These are phyloP conservation scores for Cordilura impudica DNA, from an alignment of 2,888 invertebrate genomes.

Conservation along the genomic window DNA sequence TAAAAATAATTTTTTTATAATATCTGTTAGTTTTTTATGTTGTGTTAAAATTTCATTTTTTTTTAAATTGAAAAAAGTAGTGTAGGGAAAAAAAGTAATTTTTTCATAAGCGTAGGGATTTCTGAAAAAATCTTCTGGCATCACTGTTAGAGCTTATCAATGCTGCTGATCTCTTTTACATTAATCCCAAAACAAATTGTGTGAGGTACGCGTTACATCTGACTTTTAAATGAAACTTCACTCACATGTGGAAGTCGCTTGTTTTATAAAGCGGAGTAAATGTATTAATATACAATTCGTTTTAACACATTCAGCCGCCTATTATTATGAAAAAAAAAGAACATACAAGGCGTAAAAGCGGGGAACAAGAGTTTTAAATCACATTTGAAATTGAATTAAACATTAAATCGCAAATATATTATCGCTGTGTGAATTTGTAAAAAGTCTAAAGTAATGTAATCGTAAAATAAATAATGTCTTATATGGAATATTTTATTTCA, in stretches of 20 bases:
- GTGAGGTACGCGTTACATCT: neutral
- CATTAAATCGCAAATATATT: slow-evolving; percentile 52
- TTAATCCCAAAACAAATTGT: slow-evolving; percentile 25
- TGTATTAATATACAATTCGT: slow-evolving; percentile 8
- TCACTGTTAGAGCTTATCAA: neutral
- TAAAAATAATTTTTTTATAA: neutral
- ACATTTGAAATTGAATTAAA: slow-evolving; percentile 56
- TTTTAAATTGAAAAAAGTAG: too few species aligned
- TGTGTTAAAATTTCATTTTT: neutral
- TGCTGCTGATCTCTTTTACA: neutral
- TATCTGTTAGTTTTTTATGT: neutral
- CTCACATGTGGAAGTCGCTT: slow-evolving; percentile 9
- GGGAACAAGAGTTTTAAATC: slow-evolving; percentile 46
- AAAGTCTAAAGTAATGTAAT: too few species aligned
- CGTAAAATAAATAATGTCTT: too few species aligned
- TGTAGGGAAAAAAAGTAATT: too few species aligned
- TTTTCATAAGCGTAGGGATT: too few species aligned
- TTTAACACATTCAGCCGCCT: slow-evolving; percentile 33
- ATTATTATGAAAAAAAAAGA: slow-evolving; percentile 1
- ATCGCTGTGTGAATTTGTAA: neutral
- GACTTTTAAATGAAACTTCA: slow-evolving; percentile 33
- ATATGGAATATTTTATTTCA: too few species aligned
- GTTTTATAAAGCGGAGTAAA: slow-evolving; percentile 1
- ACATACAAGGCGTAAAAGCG: slow-evolving; percentile 5
- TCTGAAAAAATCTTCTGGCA: too few species aligned